Evolutionary conservation across 1,140 invertebrate genomes (phyloP).

Genomic region (Zophobas atratus): DNA sequence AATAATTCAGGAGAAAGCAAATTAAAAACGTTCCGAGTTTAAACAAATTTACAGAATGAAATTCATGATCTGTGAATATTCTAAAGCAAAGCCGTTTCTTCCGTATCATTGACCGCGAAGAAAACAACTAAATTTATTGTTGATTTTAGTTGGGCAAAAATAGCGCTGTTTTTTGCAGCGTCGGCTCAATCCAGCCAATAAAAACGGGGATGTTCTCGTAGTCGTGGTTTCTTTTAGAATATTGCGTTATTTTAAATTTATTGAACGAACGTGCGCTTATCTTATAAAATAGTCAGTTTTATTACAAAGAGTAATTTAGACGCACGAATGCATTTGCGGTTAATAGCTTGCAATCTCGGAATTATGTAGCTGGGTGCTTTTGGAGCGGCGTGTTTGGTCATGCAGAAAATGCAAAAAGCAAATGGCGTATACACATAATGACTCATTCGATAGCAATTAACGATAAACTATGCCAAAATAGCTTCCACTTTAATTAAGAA

Average conservation of each 20-base stretch:
- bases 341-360: slow-evolving; percentile 20
- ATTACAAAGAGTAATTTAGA: slow-evolving; percentile 21
- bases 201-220: not conserved
- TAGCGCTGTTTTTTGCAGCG: slow-evolving; percentile 1
- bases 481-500: no score
- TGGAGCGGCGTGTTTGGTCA: slow-evolving; percentile 9
- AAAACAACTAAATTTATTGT: slow-evolving; percentile 50
- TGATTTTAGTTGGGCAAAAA: slow-evolving; percentile 16
- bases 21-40: slow-evolving; percentile 22
- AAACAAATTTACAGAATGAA: slow-evolving; percentile 46
- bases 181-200: not conserved
- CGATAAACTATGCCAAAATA: no score
- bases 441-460: no score
- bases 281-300: slow-evolving; percentile 1
- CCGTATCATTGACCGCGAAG: slow-evolving; percentile 47
- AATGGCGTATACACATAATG: no score
- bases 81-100: slow-evolving; percentile 34
- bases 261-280: slow-evolving; percentile 7
- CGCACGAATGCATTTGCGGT: slow-evolving; percentile 24
- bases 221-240: not conserved
- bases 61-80: slow-evolving; percentile 50
- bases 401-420: slow-evolving; percentile 18
- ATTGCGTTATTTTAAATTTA: slow-evolving; percentile 14
- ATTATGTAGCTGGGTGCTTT: not conserved
- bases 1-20: slow-evolving; percentile 4